A percentile compares a stretch with the other conserved stretches of the same genome.
phyloP scores from a whole-genome alignment of 2,797 vertebrate species.

The Melanotaenia pygmaea region DNA sequence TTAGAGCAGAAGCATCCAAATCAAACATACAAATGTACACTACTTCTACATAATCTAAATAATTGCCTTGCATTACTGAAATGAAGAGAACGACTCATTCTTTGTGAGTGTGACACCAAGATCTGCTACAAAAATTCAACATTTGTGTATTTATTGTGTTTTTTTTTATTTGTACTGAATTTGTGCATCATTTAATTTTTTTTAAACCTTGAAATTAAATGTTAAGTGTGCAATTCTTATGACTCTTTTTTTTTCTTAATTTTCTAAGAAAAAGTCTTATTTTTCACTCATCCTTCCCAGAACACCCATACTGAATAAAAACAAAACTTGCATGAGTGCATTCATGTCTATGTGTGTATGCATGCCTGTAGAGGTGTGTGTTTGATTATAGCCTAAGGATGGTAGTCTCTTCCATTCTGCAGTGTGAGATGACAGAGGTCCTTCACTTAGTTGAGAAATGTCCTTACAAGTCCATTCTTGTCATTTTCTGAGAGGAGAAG shows the following conservation, averaged over 20 bases:
- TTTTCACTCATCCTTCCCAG: background rate
- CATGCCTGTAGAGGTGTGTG: constrained; percentile 27
- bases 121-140: background rate
- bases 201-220: constrained; percentile 63
- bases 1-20: constrained; percentile 1
- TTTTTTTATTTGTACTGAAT: constrained; percentile 44
- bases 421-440: constrained; percentile 77
- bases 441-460: constrained; percentile 70
- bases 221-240: constrained; percentile 7
- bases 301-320: background rate
- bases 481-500: constrained; percentile 62
- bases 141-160: constrained; percentile 67
- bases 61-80: constrained; percentile 3
- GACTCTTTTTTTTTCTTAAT: constrained; percentile 7
- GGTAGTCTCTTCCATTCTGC: constrained; percentile 49
- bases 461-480: constrained; percentile 78
- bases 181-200: constrained; percentile 42
- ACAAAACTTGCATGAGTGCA: constrained; percentile 10
- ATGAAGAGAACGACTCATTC: constrained; percentile 1
- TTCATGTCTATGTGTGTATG: constrained; percentile 25
- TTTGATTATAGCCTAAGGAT: constrained; percentile 74
- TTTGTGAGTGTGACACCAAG: background rate
- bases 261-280: background rate
- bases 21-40: constrained; percentile 14
- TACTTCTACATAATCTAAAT: constrained; percentile 8